Evolutionary conservation across 1,140 invertebrate species (phyloP), one percentile per base, ranked within the genome.

Genomic region (Protaetia brevitarsis): DNA sequence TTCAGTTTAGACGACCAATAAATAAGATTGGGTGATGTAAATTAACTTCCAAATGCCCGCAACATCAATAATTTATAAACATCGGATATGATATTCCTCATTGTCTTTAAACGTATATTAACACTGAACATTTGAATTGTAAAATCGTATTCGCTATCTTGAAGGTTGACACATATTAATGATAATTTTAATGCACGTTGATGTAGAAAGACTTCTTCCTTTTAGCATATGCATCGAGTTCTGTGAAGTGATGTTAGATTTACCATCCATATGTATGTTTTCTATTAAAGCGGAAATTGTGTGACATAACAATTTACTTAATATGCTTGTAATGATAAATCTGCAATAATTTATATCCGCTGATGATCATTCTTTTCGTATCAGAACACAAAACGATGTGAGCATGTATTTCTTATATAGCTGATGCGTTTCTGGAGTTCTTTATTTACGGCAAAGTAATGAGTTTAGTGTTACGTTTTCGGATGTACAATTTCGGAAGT

Each of bases 41-140:
- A 59, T 59, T 59, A 29, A 5, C 41, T 51, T 21, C 26, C 19
- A 51, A 51, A 8, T 51, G 41, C 41, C 7, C 26, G n/a, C 30
- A 34, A 2, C 26, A 59, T 59, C 30, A 59, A 59, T 59, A 59
- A 59, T 59, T 59, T 59, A 59, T 59, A 29, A 59, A 59, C 57
- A 31, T 59, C 57, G n/a, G 29, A 59, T 51, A 51, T n/a, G n/a
- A n/a, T 16, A 51, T 51, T 51, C 26, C 41, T 51, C 41, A 19
- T 21, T 51, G 16, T 23, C 26, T 28, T 59, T 59, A 21, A 59
- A 59, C 27, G 57, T 23, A n/a, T 23, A 59, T 59, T 21, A 59
- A 29, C 29, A 7, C 5, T 19, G 27, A 59, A 59, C 28, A 59
- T 59, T 23, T 29, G 57, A 59, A 59, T 59, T 59, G 57, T 59